Base-by-base conservation (phyloP, 1,140 invertebrate species). In the Hermetia illucens region DNA sequence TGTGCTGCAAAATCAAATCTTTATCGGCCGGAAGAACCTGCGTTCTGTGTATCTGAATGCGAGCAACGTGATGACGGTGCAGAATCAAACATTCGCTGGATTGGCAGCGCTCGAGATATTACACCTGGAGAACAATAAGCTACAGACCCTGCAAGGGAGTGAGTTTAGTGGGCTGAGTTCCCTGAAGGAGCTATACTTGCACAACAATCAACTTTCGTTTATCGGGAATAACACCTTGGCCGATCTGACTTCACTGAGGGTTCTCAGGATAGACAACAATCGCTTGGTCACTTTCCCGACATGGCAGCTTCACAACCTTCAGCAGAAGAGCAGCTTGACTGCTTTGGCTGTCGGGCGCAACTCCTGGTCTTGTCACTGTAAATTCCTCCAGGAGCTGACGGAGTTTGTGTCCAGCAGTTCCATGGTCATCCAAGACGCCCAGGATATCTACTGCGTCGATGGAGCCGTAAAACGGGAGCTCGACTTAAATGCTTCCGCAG, bases 311-410 rank as follows among this genome's bases (percentile, higher is more conserved):
- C 29, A 49, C 8, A 43, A 49, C 24, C 40, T 59, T 35, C 48
- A 51, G 36, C 53, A 57, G 22, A 47, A 51, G 22, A 48, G 50
- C 30, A 66, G 68, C 8, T 64, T 94, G 38, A 72, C 70, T 43
- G 76, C 84, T 43, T 50, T 92, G 24, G 76, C 77, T 1, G 67
- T 94, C 3, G 79, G 78, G 1, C 71, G 78, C 42, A 94, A 94
- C 55, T 71, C 74, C 13, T 92, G 88, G 87, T 82, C 79, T 4
- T 94, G 89, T 52, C 78, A 84, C 35, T 94, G 89, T 64, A 78
- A 82, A 52, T 91, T 88, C 60, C 66, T 92, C 38, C 79, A 87
- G 53, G 79, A 84, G 45, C 65, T 91, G 42, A 81, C 84, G 22
- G 70, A 75, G 33, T 93, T 87, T 75, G 74, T 90, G 6, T 71